Conservation (phyloP, 2,113 vertebrate species). For the Sialia sialis region DNA sequence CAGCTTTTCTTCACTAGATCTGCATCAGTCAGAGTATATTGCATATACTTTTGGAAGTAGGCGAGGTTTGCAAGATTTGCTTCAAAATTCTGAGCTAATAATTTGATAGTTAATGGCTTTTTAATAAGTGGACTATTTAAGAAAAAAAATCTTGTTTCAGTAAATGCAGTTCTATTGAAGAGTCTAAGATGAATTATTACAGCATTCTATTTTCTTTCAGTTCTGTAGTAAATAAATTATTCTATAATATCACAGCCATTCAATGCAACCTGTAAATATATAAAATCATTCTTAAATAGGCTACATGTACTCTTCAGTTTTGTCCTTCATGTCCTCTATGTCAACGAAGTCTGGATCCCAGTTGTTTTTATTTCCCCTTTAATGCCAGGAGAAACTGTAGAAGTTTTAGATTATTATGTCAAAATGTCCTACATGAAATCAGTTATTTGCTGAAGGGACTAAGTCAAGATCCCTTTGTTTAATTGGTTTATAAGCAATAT, state of each 20-base stretch:
- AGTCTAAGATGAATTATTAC: not conserved
- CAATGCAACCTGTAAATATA: not conserved
- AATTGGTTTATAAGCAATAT: not conserved
- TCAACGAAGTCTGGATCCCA: not conserved
- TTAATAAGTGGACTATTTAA: not conserved
- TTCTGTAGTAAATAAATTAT: not conserved
- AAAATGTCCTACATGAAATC: not conserved
- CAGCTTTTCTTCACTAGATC: not conserved
- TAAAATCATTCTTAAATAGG: not conserved
- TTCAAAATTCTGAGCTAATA: not conserved
- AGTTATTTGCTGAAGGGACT: not conserved
- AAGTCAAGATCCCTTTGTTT: not conserved
- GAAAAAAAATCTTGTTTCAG: not conserved
- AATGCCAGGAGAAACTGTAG: not conserved
- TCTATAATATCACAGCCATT: not conserved
- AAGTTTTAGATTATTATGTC: not conserved
- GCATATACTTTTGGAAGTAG: not conserved
- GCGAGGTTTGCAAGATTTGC: not conserved
- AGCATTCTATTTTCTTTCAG: not conserved
- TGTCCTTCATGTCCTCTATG: not conserved
- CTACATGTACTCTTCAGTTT: not conserved
- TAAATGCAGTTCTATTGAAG: not conserved
- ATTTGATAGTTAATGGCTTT: not conserved
- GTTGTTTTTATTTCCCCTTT: not conserved
- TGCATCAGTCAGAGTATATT: not conserved